Evolutionary conservation across 2,888 invertebrate genomes (phyloP), one percentile per base, ranked within the genome.

Genomic region (Panorpa germanica): DNA sequence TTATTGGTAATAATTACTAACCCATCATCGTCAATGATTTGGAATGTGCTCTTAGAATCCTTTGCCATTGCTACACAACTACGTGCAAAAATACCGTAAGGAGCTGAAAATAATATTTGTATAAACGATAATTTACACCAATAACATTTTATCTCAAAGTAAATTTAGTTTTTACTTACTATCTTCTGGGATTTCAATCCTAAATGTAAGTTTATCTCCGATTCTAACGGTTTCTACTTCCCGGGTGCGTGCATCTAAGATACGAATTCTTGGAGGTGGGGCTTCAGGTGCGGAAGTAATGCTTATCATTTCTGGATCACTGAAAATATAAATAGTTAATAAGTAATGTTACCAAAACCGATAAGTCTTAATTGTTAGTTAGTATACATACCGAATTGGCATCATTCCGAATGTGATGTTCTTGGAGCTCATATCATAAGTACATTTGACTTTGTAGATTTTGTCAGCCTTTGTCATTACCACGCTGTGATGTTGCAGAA

Each of bases 371-470:
- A 4, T 25, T 5, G 7, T 13, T 11, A 14, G 4, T 13, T 13
- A 24, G 10, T 10, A 30, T 25, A 17, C 57, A 50, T 50, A 75
- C 75, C 81, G 75, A 56, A 90, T 86, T 38, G 90, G 90, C 77
- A 88, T 86, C 88, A 90, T 88, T 61, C 90, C 90, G 61, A 90
- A 90, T 19, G 90, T 88, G 43, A 90, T 86, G 55, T 90, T 90
- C 64, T 86, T 85, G 12, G 90, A 86, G 39, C 86, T 83, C 80
- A 90, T 90, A 52, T 90, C 90, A 55, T 90, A 90, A 5, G 90
- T 90, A 50, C 90, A 90, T 52, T 90, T 85, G 35, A 90, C 86
- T 61, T 88, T 90, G 66, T 90, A 90, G 50, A 90, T 88, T 54
- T 90, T 90, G 52, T 90, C 90, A 4, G 88, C 88, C 53, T 90